Evolutionary conservation across 1,140 invertebrate species (phyloP).

Genomic region (Leptinotarsa undecemlineata): DNA sequence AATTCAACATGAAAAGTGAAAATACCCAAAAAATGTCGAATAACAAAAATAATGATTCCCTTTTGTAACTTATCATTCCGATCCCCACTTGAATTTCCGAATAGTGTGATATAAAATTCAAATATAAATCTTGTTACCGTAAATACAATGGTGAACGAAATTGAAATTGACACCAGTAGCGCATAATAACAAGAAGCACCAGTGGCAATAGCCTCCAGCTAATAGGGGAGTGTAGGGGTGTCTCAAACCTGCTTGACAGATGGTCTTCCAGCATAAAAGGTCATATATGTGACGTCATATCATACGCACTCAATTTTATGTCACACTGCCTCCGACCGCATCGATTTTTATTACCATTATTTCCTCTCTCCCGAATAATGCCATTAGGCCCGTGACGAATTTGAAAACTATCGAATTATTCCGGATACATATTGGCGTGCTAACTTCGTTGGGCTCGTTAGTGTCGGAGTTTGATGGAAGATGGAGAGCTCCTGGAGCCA

Average conservation of each 20-base stretch:
- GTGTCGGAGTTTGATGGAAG: slow-evolving; percentile 11
- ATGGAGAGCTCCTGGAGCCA: neutral
- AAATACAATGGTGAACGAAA: slow-evolving; percentile 26
- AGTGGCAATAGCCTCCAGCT: slow-evolving; percentile 39
- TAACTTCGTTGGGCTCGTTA: neutral
- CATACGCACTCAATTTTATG: slow-evolving; percentile 41
- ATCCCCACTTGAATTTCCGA: neutral
- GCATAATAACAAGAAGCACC: slow-evolving; percentile 39
- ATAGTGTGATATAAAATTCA: neutral
- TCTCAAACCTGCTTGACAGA: slow-evolving; percentile 52
- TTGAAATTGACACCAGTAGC: slow-evolving; percentile 44
- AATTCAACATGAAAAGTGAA: too few relatives aligned
- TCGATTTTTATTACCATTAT: slow-evolving; percentile 41
- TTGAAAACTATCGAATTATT: slow-evolving; percentile 6
- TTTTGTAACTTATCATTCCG: too few relatives aligned
- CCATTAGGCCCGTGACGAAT: slow-evolving; percentile 13
- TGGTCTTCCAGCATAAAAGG: slow-evolving; percentile 51
- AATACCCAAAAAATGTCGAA: too few relatives aligned
- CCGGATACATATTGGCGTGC: slow-evolving; percentile 12
- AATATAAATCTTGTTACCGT: slow-evolving; percentile 8
- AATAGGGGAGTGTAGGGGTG: slow-evolving; percentile 33
- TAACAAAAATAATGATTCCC: too few relatives aligned
- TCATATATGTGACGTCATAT: slow-evolving; percentile 46
- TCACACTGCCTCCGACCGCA: slow-evolving; percentile 43
- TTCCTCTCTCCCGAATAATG: slow-evolving; percentile 11